phyloP scores from a whole-genome alignment of 2,797 vertebrate species.

The Lophura swinhoii region DNA sequence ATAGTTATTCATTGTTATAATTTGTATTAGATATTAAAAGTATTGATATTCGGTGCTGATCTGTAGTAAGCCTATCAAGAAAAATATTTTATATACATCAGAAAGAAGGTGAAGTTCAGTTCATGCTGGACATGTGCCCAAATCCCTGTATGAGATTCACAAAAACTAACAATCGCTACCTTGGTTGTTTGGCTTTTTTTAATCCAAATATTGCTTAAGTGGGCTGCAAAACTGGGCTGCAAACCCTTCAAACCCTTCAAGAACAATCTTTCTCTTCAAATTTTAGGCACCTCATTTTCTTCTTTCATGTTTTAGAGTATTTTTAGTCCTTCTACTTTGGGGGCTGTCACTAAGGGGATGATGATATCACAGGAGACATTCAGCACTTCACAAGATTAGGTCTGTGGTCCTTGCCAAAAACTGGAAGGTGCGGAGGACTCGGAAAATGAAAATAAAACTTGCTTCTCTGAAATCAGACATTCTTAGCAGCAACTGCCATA shows the following conservation, averaged over 20 bases:
- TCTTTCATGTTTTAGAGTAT: conserved; percentile 38
- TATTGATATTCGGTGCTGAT: neutral
- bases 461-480: neutral
- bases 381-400: conserved; percentile 64
- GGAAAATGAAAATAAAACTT: conserved; percentile 36
- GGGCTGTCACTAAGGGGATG: conserved; percentile 58
- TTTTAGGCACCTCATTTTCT: conserved; percentile 25
- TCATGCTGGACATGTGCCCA: neutral
- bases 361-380: conserved; percentile 64
- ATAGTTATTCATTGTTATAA: neutral
- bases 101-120: neutral
- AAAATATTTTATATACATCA: neutral
- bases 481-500: neutral
- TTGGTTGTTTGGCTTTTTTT: neutral
- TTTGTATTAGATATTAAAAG: neutral
- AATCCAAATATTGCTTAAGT: neutral
- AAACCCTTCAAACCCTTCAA: neutral
- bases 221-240: neutral
- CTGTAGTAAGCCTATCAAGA: neutral
- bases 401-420: conserved; percentile 62
- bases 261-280: conserved; percentile 21
- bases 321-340: conserved; percentile 64
- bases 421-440: conserved; percentile 2
- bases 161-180: neutral
- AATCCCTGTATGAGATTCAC: neutral